These are phyloP conservation scores for Erinaceus europaeus DNA, from an alignment of 2,113 vertebrate species.

Conservation along the genomic window DNA sequence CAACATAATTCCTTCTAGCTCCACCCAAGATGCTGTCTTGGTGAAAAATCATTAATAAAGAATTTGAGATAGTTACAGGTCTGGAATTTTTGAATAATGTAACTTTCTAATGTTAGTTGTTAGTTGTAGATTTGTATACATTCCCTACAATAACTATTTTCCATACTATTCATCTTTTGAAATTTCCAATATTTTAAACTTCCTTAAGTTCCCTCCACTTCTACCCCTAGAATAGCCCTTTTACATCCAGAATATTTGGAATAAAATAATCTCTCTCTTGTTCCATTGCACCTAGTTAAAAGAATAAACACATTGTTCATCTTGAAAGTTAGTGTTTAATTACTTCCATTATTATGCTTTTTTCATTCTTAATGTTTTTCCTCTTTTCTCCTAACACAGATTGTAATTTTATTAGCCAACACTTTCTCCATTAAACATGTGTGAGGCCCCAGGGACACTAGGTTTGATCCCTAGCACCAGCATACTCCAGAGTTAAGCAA, in stretches of 20 bases:
- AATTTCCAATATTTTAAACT: conserved; percentile 2
- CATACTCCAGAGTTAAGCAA: no score
- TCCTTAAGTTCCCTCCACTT: neutral
- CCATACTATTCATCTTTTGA: neutral
- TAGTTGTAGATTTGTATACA: no score
- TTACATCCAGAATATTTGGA: neutral
- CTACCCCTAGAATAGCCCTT: neutral
- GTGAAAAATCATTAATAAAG: no score
- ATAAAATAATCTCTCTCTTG: no score
- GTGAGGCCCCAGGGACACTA: no score
- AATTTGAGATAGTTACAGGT: no score
- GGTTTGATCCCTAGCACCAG: no score
- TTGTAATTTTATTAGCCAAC: neutral
- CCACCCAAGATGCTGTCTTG: no score
- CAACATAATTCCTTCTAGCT: no score
- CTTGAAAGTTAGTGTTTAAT: conserved; percentile 10
- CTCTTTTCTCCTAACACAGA: neutral
- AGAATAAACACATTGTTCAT: neutral
- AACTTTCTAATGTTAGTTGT: no score
- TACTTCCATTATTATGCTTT: conserved; percentile 28
- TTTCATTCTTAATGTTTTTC: neutral
- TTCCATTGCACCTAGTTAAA: conserved; percentile 25
- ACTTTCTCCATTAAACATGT: neutral
- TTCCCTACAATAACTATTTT: no score
- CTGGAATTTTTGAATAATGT: no score